phyloP scores from a whole-genome alignment of 2,797 vertebrate genomes.

The Hoplostethus mediterraneus region DNA sequence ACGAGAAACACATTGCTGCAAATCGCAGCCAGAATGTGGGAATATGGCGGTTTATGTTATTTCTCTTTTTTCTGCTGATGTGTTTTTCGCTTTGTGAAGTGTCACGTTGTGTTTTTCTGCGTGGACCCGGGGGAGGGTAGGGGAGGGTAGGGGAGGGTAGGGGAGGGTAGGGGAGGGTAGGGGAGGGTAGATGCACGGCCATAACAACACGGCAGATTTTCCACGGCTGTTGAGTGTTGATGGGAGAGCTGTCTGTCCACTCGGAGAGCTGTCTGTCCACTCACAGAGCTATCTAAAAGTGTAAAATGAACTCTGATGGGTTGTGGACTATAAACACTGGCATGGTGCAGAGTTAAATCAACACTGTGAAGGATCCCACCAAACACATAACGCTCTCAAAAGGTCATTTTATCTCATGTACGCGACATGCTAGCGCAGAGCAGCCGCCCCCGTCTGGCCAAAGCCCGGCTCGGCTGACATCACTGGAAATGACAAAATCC shows the following conservation, averaged over 20 bases:
- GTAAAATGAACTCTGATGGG: conserved; percentile 52
- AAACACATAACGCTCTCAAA: conserved; percentile 41
- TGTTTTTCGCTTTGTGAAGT: no score
- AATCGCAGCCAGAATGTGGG: not conserved
- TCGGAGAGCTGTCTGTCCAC: not conserved
- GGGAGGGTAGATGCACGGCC: not conserved
- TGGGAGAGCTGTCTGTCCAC: conserved; percentile 27
- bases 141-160: no score
- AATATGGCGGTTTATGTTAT: conserved; percentile 2
- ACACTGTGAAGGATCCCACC: conserved; percentile 19
- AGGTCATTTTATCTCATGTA: conserved; percentile 1
- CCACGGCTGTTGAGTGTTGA: conserved; percentile 5
- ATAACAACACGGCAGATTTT: not conserved
- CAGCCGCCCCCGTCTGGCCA: no score
- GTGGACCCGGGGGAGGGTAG: no score
- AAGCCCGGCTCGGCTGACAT: no score
- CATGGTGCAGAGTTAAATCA: conserved; percentile 41
- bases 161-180: no score
- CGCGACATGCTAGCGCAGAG: not conserved
- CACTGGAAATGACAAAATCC: no score
- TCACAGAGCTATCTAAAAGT: conserved; percentile 8
- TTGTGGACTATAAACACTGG: conserved; percentile 22
- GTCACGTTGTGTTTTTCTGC: not conserved
- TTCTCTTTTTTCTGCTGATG: not conserved
- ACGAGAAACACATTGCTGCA: not conserved